Percentiles rank a stretch among this genome's conserved stretches.
Evolutionary conservation across 2,113 vertebrate species (phyloP).

Genomic region (Antennarius striatus): DNA sequence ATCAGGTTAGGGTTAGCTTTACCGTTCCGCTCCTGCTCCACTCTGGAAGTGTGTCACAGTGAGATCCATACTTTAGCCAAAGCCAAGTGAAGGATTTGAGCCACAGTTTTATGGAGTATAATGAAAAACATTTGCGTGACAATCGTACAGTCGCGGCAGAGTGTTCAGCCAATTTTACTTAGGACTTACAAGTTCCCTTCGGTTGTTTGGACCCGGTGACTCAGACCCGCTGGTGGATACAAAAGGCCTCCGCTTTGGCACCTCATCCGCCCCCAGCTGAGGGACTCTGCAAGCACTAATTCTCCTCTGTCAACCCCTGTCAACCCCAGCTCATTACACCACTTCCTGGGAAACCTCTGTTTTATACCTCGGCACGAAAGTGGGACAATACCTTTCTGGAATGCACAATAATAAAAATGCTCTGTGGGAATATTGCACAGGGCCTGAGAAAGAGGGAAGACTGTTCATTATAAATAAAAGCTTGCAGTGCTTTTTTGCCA

Average conservation of each 20-base stretch:
- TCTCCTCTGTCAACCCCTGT: constrained; percentile 86
- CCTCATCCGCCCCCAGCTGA: constrained; percentile 64
- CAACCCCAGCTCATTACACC: constrained; percentile 84
- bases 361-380: constrained; percentile 58
- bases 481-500: constrained; percentile 24
- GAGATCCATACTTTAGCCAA: constrained; percentile 53
- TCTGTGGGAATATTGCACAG: constrained; percentile 55
- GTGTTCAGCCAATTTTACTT: constrained; percentile 10
- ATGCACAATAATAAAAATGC: constrained; percentile 64
- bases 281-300: constrained; percentile 73
- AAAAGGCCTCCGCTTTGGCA: constrained; percentile 44
- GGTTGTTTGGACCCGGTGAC: constrained; percentile 22
- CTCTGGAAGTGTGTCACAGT: constrained; percentile 80
- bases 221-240: constrained; percentile 36
- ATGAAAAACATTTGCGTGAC: constrained; percentile 4
- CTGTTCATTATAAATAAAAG: constrained; percentile 41
- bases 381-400: constrained; percentile 69
- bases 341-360: constrained; percentile 60
- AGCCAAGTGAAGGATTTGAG: constrained; percentile 30
- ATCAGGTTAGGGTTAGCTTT: constrained; percentile 30
- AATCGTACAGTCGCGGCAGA: constrained; percentile 6
- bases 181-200: constrained; percentile 9
- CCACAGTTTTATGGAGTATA: constrained; percentile 6
- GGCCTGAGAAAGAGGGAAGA: constrained; percentile 34
- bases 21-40: constrained; percentile 40